phyloP scores from a whole-genome alignment of 2,888 invertebrate genomes.

The Pterobdella sp. region DNA sequence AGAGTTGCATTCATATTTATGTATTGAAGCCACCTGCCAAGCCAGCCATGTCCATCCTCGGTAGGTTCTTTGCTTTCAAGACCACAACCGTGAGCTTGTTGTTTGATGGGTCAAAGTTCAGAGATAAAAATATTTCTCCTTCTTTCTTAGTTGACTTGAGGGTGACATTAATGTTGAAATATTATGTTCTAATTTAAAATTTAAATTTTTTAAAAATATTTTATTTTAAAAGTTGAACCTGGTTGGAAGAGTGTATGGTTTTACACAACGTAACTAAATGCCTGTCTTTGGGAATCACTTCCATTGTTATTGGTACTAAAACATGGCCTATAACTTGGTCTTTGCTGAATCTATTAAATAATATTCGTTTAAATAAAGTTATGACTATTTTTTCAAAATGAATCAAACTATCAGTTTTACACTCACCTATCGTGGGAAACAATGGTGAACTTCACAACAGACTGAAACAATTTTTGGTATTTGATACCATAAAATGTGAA shows the following conservation, averaged over 20 bases:
- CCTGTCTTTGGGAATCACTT: conserved; percentile 15
- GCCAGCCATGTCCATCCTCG: conserved; percentile 95
- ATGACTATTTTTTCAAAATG: no score
- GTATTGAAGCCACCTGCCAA: conserved; percentile 60
- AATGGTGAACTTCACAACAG: conserved; percentile 66
- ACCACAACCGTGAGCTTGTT: conserved; percentile 90
- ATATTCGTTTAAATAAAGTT: no score
- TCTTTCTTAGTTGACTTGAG: conserved; percentile 56
- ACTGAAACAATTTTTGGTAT: conserved; percentile 70
- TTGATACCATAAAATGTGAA: conserved; percentile 86
- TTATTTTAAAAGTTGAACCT: no score
- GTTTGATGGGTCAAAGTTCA: conserved; percentile 96
- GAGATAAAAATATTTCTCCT: conserved; percentile 85
- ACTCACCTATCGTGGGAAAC: conserved; percentile 83
- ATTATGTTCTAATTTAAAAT: not conserved
- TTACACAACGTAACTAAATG: conserved; percentile 20
- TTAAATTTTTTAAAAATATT: no score
- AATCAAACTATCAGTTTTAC: no score
- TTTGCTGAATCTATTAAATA: conserved; percentile 17
- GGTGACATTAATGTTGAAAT: not conserved
- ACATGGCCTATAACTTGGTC: conserved; percentile 23
- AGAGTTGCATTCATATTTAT: no score
- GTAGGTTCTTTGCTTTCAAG: conserved; percentile 89
- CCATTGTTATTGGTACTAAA: conserved; percentile 12
- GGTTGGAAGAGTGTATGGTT: not conserved